Base-by-base conservation (phyloP, 2,113 vertebrate genomes). In the Cromileptes altivelis region DNA sequence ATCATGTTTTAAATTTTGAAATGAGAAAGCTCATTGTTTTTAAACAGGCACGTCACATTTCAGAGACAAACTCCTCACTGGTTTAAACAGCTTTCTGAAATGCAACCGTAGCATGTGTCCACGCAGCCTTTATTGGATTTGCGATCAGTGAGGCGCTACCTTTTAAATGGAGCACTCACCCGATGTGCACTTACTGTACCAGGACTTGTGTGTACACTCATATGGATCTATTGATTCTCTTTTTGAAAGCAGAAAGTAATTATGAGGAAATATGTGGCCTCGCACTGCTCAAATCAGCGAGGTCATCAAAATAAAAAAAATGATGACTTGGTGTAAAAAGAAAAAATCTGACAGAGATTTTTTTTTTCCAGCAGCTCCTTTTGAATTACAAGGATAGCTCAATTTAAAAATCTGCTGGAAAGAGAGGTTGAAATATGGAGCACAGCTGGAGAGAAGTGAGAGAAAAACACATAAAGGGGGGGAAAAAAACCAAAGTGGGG, bases 161-260 rank as follows among this genome's bases (percentile, higher is more conserved):
- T 76, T 78, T 78, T 75, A 82, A 90, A 90, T 76, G 78, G 71
- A 73, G 81, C 85, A 75, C 86, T 91, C 76, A 69, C 61, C 61
- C 67, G 0, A 45, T 10, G 68, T 75, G 88, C 90, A 85, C 86
- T 92, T 86, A 89, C 70, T 61, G 81, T 63, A 52, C 27, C 64
- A 15, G 78, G 62, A 82, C 64, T 71, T 27, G 1, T 21, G 27
- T 13, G 55, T 25, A 30, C 57, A 5, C 21, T 13, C 1, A 12
- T 69, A 86, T 78, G 62, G 70, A 90, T 90, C 71, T 75, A 93
- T 88, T 56, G 92, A 90, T 91, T 87, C 77, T 52, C n/a, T 40
- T 70, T 86, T 80, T 75, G 45, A 80, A 89, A 82, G 88, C n/a
- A 84, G 63, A 82, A 84, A 64, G 82, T 88, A 86, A 89, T 91